Evolutionary conservation across 2,888 invertebrate species (phyloP), one percentile per base, ranked within the genome.

Genomic region (Tenthredo mesomela): DNA sequence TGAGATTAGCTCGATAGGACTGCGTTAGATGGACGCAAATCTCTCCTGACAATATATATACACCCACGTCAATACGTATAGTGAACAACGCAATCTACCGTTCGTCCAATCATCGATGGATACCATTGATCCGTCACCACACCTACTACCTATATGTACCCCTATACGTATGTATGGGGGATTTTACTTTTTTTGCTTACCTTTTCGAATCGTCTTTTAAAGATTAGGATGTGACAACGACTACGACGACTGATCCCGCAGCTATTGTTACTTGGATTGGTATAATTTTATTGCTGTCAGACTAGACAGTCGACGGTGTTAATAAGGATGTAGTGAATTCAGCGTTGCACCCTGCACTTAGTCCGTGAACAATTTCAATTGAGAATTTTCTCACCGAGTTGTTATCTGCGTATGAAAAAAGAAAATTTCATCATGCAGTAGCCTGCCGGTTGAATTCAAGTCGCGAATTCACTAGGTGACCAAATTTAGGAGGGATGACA

Each of bases 341-440:
- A 58, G 37, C 54, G 47, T 75, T 43, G 71, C 71, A 58, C 40
- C 80, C 73, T 77, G 43, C n/a, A 40, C 33, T n/a, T 75, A 82
- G 33, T 54, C 54, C 77, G 67, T 54, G 40, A 82, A 67, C 33
- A 18, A 58, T 58, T 73, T 65, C 47, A 85, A 83, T 75, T 50
- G 84, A 91, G 86, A 91, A 93, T 61, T 80, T 80, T 80, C 40
- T 25, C 21, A 61, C n/a, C 67, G 4, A 71, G 73, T 21, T 12
- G 40, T 73, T 40, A n/a, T 71, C 6, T 43, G 43, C 37, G n/a
- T 9, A 73, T 43, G 43, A 47, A 43, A 15, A 71, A 25, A 6
- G n/a, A 54, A 54, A 54, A 54, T 54, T 54, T 54, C n/a, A 54
- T 54, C n/a, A n/a, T 54, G 7, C 1, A 54, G 7, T 0, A 54